Evolutionary conservation across 2,888 invertebrate genomes (phyloP).

Genomic region (Limenitis camilla): DNA sequence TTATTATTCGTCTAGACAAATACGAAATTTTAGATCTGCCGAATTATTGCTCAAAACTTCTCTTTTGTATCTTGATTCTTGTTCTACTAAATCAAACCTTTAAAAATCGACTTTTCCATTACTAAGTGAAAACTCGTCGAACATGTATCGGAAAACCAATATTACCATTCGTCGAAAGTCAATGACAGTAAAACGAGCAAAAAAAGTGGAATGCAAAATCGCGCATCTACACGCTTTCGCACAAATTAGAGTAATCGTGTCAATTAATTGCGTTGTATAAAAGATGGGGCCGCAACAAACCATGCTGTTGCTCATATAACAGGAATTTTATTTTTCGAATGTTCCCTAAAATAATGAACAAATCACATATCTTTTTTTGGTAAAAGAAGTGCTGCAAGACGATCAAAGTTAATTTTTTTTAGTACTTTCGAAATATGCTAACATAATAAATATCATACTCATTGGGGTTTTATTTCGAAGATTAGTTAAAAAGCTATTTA

Average conservation of each 20-base stretch:
- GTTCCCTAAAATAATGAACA: too few relatives aligned
- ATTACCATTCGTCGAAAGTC: conserved; percentile 14
- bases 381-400: too few relatives aligned
- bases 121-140: conserved; percentile 8
- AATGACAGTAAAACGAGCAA: conserved; percentile 9
- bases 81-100: neutral
- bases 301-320: conserved; percentile 8
- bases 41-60: too few relatives aligned
- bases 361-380: too few relatives aligned
- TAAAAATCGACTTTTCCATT: neutral
- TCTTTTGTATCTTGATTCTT: neutral
- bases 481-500: too few relatives aligned
- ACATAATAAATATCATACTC: too few relatives aligned
- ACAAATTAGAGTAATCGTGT: conserved; percentile 25
- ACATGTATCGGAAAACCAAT: conserved; percentile 5
- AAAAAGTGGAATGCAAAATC: conserved; percentile 24
- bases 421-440: too few relatives aligned
- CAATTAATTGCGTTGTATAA: conserved; percentile 20
- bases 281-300: conserved; percentile 10
- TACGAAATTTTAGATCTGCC: too few relatives aligned
- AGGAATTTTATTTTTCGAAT: too few relatives aligned
- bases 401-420: too few relatives aligned
- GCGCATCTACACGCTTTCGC: conserved; percentile 27
- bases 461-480: too few relatives aligned
- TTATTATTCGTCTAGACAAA: neutral